Conservation (phyloP, 2,113 vertebrate species). For the Narcine bancroftii region DNA sequence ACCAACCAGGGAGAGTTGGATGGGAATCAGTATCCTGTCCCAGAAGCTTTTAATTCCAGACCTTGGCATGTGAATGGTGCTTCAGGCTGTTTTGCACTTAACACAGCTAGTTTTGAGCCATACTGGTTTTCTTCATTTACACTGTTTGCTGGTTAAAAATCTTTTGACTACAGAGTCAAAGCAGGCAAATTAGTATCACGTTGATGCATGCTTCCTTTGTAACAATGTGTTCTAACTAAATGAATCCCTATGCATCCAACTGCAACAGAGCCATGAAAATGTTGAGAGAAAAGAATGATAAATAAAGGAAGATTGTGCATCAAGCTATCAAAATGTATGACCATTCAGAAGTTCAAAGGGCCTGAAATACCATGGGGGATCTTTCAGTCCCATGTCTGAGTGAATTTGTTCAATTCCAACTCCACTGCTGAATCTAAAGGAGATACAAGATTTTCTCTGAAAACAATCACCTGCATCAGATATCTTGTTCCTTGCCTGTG, state of each 20-base stretch:
- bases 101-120: background rate
- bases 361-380: background rate
- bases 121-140: background rate
- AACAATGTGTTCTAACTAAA: background rate
- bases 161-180: background rate
- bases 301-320: background rate
- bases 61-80: background rate
- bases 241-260: background rate
- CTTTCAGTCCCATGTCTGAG: background rate
- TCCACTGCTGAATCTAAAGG: no score
- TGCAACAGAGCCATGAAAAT: background rate
- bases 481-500: no score
- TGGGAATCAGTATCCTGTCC: background rate
- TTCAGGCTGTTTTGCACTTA: background rate
- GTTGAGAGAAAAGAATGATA: background rate
- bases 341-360: background rate
- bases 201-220: background rate
- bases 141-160: background rate
- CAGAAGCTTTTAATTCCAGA: background rate
- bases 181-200: background rate
- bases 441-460: no score
- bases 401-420: background rate
- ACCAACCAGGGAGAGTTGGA: background rate
- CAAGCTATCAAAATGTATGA: background rate
- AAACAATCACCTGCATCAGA: no score